Evolutionary conservation across 1,140 invertebrate genomes (phyloP).

Genomic region (Lordiphosa mommai): DNA sequence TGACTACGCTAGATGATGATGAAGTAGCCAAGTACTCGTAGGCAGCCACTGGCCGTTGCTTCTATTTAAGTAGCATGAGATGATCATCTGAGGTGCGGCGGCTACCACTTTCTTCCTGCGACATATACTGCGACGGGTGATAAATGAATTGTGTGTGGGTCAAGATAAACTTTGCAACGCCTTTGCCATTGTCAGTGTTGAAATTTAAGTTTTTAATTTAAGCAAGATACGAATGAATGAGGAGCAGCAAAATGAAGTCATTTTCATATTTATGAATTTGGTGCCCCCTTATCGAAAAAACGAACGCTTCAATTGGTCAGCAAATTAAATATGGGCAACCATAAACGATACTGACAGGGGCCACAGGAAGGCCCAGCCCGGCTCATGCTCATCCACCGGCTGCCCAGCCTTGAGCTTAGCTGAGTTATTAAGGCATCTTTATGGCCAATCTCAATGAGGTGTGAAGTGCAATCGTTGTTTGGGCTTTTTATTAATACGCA

Average conservation of each 20-base stretch:
- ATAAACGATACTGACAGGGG: slow-evolving; percentile 73
- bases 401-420: slow-evolving; percentile 44
- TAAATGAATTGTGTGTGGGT: slow-evolving; percentile 76
- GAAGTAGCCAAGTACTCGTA: slow-evolving; percentile 39
- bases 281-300: slow-evolving; percentile 62
- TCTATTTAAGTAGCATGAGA: slow-evolving; percentile 1
- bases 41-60: not conserved
- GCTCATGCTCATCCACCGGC: not conserved
- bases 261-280: slow-evolving; percentile 77
- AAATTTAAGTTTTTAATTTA: slow-evolving; percentile 77
- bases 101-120: slow-evolving; percentile 44
- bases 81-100: slow-evolving; percentile 2
- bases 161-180: slow-evolving; percentile 71
- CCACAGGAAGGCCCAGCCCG: not conserved
- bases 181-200: slow-evolving; percentile 74
- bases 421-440: slow-evolving; percentile 79
- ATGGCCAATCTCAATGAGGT: slow-evolving; percentile 79
- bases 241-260: slow-evolving; percentile 67
- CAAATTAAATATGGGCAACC: slow-evolving; percentile 76
- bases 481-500: slow-evolving; percentile 75
- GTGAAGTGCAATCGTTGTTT: slow-evolving; percentile 76
- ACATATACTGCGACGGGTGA: slow-evolving; percentile 46
- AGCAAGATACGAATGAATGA: slow-evolving; percentile 52
- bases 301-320: slow-evolving; percentile 8
- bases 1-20: slow-evolving; percentile 72